Base-by-base conservation (phyloP, 1,140 invertebrate species). In the Cheumatopsyche charites region DNA sequence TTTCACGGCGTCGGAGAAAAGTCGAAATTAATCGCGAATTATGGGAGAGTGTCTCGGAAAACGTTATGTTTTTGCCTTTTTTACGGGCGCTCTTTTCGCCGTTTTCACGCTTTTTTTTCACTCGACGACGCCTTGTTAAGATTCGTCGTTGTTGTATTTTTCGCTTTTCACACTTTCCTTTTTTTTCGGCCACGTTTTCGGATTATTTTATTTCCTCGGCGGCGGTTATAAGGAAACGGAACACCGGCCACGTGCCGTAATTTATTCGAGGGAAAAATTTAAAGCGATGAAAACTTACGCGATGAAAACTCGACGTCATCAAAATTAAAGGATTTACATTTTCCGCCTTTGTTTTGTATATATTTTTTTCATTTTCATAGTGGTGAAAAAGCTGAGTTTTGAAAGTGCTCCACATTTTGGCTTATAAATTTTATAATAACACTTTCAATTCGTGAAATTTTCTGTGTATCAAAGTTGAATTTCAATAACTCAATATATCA, bases 1-100 rank as follows among this genome's bases (percentile, higher is more conserved):
- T 47, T 47, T 47, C 43, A 47, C 43, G 13, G 11, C 13, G 43
- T 13, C 43, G 13, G 43, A 47, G 15, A 47, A 17, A 52, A 52
- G 47, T 52, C 47, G 47, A 52, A 52, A 17, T 52, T 52, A 52
- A 52, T 52, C 47, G 47, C 9, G 47, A 52, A 52, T 52, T 52
- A 52, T 17, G 47, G 5, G 47, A 52, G 47, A 15, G 47, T 19
- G 47, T 52, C 15, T 52, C 47, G 15, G n/a, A 19, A 19, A 5
- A 52, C 47, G 15, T 52, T 52, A 52, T 52, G 47, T 52, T 15
- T 19, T 17, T 36, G 29, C 9, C 3, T 36, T 36, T 36, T 36
- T 36, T 36, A 36, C 29, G 29, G n/a, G 9, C 29, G 9, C 29
- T 36, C 29, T 36, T 36, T 36, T 36, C 29, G 29, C 29, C 29